phyloP scores from a whole-genome alignment of 2,797 vertebrate species.

The Oophaga sylvatica region DNA sequence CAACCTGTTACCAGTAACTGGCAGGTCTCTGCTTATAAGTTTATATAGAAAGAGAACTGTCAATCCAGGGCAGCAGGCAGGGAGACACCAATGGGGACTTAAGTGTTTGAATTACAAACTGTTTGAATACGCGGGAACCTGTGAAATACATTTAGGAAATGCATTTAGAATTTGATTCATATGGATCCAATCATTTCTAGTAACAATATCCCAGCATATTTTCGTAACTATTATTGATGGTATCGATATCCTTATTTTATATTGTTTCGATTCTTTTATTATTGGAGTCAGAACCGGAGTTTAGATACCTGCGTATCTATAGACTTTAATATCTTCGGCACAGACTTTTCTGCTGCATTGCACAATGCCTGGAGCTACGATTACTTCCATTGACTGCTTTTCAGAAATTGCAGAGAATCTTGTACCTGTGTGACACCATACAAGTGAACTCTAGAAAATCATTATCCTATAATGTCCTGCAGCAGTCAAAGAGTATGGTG shows the following conservation, averaged over 20 bases:
- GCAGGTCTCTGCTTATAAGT: too few relatives aligned
- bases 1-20: too few relatives aligned
- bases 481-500: conserved; percentile 28
- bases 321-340: not conserved
- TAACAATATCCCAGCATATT: too few relatives aligned
- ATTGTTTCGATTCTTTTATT: not conserved
- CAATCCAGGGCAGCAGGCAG: too few relatives aligned
- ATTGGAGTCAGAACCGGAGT: not conserved
- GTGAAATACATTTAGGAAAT: too few relatives aligned
- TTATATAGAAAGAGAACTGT: too few relatives aligned
- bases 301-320: not conserved
- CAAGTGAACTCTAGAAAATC: conserved; percentile 25
- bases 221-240: too few relatives aligned
- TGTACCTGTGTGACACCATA: not conserved
- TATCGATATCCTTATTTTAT: not conserved
- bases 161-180: too few relatives aligned
- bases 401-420: conserved; percentile 9
- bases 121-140: too few relatives aligned
- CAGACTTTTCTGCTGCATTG: conserved; percentile 2
- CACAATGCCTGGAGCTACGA: not conserved
- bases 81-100: too few relatives aligned
- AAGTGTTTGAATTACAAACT: too few relatives aligned
- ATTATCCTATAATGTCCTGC: conserved; percentile 41
- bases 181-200: too few relatives aligned
- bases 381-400: not conserved